Evolutionary conservation across 2,888 invertebrate species (phyloP), one percentile per base, ranked within the genome.

Genomic region (Tipula confusa): DNA sequence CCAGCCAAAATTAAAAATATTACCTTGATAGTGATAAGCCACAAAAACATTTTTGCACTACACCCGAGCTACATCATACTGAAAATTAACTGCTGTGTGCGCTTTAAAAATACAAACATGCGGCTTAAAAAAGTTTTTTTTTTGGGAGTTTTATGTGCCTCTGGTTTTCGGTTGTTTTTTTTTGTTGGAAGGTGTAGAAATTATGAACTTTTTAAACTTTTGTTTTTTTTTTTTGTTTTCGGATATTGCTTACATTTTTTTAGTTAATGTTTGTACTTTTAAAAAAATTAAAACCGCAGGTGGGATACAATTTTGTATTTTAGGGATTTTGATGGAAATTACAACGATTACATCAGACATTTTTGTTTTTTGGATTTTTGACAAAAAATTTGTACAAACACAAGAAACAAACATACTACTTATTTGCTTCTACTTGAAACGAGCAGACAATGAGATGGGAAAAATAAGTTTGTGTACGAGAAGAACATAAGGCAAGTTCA

Each of bases 401-500:
- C n/a, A 43, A 43, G n/a, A 64, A 64, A 64, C 9, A 64, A 64
- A 24, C 64, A 64, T 3, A 24, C 64, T 11, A 64, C 64, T 24
- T 64, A n/a, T n/a, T n/a, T n/a, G n/a, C n/a, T n/a, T n/a, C n/a
- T n/a, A 64, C 9, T 64, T 64, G 24, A 24, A 64, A 64, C 64
- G 24, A 64, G n/a, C n/a, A n/a, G 64, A 64, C 64, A 64, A 64
- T n/a, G n/a, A 64, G 11, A 3, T 64, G 18, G 64, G 2, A 64
- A 64, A 9, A 24, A 64, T 24, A 38, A 38, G 64, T 64, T 24
- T 24, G 5, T 43, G 9, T 36, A 38, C n/a, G 13, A 64, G 33
- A 64, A 64, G 64, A 64, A 64, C 64, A n/a, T n/a, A 64, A 64
- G 64, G 64, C 64, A 64, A 64, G 64, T 64, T 64, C 64, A 64